Evolutionary conservation across 2,888 invertebrate genomes (phyloP), one percentile per base, ranked within the genome.

Genomic region (Strigamia crassipes): DNA sequence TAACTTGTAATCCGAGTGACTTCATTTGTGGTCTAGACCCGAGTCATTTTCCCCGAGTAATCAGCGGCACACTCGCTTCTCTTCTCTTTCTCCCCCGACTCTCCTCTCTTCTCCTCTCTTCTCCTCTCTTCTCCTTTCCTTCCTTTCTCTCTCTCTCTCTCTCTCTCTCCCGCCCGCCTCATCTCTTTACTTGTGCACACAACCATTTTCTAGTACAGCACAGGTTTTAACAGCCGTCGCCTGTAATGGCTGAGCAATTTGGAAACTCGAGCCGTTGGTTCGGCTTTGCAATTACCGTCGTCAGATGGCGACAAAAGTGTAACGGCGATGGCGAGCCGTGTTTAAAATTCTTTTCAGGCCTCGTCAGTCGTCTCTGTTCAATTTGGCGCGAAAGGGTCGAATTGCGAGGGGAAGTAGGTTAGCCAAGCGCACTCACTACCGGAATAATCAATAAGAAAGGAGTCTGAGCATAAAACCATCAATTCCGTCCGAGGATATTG

Each of bases 221-320:
- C 51, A 51, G 51, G 51, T 51, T 51, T 51, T 51, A 51, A 51
- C 51, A 51, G 51, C 51, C 51, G 51, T 51, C 51, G 51, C 51
- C 15, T 51, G 51, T 51, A 51, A 51, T 51, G 15, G 51, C 51
- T 51, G n/a, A 18, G 51, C 51, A 51, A 51, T 51, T 51, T 51
- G 51, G 51, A 51, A 38, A 38, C n/a, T 18, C 18, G 51, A 51
- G 51, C 18, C 51, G 2, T 38, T 38, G 10, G 51, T 18, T 51
- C 4, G 51, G 18, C 51, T 13, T 51, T 51, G 51, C 51, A 51
- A 51, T 51, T 51, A 51, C 51, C 51, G 51, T 13, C 51, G 51
- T 51, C 51, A 51, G 51, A 51, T 51, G 51, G 51, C 51, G 51
- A 13, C 51, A 51, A 51, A 51, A 13, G 51, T 51, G 51, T 51